phyloP scores from a whole-genome alignment of 2,113 vertebrate species.

The Ornithorhynchus anatinus region DNA sequence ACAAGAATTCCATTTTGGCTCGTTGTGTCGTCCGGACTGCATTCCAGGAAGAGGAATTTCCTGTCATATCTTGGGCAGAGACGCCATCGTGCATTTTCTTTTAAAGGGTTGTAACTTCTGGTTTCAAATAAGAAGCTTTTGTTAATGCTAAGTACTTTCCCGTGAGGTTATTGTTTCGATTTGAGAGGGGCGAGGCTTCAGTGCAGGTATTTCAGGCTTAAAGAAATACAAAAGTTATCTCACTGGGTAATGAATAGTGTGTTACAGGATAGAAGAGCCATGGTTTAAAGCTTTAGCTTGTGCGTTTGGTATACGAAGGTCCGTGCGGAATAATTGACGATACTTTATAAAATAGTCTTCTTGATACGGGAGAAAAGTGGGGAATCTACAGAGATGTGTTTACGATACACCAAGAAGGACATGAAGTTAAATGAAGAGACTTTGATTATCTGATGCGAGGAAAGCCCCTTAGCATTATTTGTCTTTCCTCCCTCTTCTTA shows the following conservation, averaged over 20 bases:
- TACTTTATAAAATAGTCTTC: slow-evolving; percentile 33
- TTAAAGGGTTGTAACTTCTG: slow-evolving; percentile 16
- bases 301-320: slow-evolving; percentile 22
- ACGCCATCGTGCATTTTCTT: slow-evolving; percentile 6
- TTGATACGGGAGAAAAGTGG: not conserved
- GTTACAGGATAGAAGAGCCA: slow-evolving; percentile 11
- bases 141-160: slow-evolving; percentile 1
- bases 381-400: not conserved
- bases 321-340: slow-evolving; percentile 2
- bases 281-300: slow-evolving; percentile 13
- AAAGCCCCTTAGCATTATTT: not conserved
- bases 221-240: slow-evolving; percentile 11
- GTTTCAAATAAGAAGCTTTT: slow-evolving; percentile 25
- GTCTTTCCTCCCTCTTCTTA: not conserved
- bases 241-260: not conserved
- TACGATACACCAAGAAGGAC: not conserved
- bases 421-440: slow-evolving; percentile 12
- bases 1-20: slow-evolving; percentile 20
- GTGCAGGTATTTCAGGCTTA: not conserved
- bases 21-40: not conserved
- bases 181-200: not conserved
- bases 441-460: slow-evolving; percentile 1
- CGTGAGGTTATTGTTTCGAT: not conserved
- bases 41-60: not conserved
- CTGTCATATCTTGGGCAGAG: not conserved